Conservation (phyloP, 2,113 vertebrate species). For the Caloenas nicobarica region DNA sequence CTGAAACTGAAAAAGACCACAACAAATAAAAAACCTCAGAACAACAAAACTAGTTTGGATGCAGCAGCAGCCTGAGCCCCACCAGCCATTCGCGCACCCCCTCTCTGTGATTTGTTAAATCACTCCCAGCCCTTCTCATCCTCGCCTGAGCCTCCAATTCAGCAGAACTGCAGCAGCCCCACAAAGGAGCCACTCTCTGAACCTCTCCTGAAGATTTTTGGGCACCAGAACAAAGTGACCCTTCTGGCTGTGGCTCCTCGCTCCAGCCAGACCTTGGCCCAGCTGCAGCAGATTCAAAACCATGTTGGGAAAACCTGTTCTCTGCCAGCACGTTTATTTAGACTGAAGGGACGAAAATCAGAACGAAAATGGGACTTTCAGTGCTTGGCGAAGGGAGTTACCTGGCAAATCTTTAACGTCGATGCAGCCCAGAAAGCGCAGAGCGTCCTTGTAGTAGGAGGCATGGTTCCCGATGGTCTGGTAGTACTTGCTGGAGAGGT, state of each 20-base stretch:
- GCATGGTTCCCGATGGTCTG: slow-evolving; percentile 95
- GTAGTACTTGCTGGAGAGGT: slow-evolving; percentile 97
- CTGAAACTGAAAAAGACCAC: slow-evolving; percentile 77
- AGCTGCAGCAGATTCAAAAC: fast-evolving
- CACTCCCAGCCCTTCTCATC: neutral
- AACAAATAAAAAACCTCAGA: neutral
- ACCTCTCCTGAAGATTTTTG: fast-evolving
- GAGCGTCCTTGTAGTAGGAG: slow-evolving; percentile 92
- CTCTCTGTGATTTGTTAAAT: neutral
- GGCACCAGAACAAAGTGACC: neutral
- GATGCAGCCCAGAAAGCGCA: slow-evolving; percentile 94
- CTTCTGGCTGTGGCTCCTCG: too few relatives aligned
- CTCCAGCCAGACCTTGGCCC: neutral
- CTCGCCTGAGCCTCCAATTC: neutral
- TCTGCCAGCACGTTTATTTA: neutral
- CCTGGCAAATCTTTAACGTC: slow-evolving; percentile 92
- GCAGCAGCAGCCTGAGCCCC: neutral
- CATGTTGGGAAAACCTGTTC: fast-evolving
- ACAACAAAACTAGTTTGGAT: neutral
- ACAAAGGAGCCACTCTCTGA: neutral
- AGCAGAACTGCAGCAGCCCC: neutral
- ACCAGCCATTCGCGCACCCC: neutral
- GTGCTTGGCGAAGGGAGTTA: neutral
- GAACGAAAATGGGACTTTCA: fast-evolving
- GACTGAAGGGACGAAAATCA: fast-evolving